Percentiles rank a stretch among this genome's conserved stretches.
Conservation (phyloP, 37 sponge, comb jelly and placozoan species). For the Beroe forskalii region DNA sequence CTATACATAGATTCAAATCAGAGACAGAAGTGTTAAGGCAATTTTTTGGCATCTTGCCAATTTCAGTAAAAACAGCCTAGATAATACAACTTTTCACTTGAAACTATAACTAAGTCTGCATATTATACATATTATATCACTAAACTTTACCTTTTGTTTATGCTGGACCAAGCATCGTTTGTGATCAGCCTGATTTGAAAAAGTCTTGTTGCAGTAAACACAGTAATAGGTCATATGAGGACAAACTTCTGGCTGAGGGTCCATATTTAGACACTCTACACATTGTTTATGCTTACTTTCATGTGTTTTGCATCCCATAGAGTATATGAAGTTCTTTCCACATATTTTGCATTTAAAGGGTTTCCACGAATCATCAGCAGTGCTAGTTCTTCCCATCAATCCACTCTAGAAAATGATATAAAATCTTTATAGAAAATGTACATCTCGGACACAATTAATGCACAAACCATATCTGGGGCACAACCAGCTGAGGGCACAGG, state of each 20-base stretch:
- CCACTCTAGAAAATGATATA: too few relatives aligned
- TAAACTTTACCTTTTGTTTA: constrained; percentile 17
- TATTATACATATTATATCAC: too few relatives aligned
- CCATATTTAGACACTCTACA: background rate
- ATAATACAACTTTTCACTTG: too few relatives aligned
- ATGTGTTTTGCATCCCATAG: background rate
- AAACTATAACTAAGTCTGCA: too few relatives aligned
- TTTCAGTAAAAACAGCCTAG: too few relatives aligned
- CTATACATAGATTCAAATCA: too few relatives aligned
- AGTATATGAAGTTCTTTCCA: constrained; percentile 12
- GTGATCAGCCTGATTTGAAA: background rate
- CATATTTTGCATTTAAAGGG: constrained; percentile 28
- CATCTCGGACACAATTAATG: too few relatives aligned
- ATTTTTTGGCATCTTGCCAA: too few relatives aligned
- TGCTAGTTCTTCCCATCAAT: background rate
- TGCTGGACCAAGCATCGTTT: constrained; percentile 16
- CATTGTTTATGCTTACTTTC: constrained; percentile 23
- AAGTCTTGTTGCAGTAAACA: constrained; percentile 21
- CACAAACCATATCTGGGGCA: too few relatives aligned
- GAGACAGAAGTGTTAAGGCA: too few relatives aligned
- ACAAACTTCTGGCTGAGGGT: background rate
- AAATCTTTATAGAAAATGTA: too few relatives aligned
- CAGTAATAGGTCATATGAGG: constrained; percentile 9
- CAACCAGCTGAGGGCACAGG: too few relatives aligned
- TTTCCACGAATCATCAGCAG: constrained; percentile 17